Percentiles rank a stretch among this genome's conserved stretches.
These are phyloP conservation scores for Drosophila kohkoa DNA, from an alignment of 1,140 invertebrate genomes.

Conservation along the genomic window DNA sequence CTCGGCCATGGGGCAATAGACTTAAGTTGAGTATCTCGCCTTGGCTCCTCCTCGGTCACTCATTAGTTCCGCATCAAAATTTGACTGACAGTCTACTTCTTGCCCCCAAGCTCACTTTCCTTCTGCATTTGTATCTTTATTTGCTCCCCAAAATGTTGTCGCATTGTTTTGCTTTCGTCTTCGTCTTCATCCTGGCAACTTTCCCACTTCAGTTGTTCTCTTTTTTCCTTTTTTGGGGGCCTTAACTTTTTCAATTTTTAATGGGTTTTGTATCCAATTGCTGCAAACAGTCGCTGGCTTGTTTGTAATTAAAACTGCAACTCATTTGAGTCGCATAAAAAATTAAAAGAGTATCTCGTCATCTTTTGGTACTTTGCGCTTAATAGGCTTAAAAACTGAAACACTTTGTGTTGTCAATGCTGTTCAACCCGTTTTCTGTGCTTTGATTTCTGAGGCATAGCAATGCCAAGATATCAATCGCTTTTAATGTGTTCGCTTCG, in stretches of 20 bases:
- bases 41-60: slow-evolving; percentile 53
- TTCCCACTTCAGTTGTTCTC: slow-evolving; percentile 43
- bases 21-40: slow-evolving; percentile 54
- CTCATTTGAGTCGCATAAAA: slow-evolving; percentile 32
- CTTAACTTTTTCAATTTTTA: slow-evolving; percentile 54
- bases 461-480: slow-evolving; percentile 1
- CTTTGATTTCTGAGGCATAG: slow-evolving; percentile 48
- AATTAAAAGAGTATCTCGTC: slow-evolving; percentile 12
- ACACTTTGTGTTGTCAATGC: slow-evolving; percentile 50
- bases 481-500: background rate
- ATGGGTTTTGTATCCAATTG: slow-evolving; percentile 71
- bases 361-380: slow-evolving; percentile 18
- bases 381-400: slow-evolving; percentile 74
- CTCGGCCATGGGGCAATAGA: slow-evolving; percentile 74
- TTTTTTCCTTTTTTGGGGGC: slow-evolving; percentile 9
- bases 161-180: slow-evolving; percentile 21
- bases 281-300: slow-evolving; percentile 32
- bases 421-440: slow-evolving; percentile 3
- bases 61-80: slow-evolving; percentile 74
- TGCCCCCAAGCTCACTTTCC: slow-evolving; percentile 16
- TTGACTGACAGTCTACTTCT: slow-evolving; percentile 47
- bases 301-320: slow-evolving; percentile 71
- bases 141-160: slow-evolving; percentile 23
- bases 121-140: slow-evolving; percentile 17
- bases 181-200: slow-evolving; percentile 20